Evolutionary conservation across 2,888 invertebrate genomes (phyloP).

Genomic region (Melanophora roralis): DNA sequence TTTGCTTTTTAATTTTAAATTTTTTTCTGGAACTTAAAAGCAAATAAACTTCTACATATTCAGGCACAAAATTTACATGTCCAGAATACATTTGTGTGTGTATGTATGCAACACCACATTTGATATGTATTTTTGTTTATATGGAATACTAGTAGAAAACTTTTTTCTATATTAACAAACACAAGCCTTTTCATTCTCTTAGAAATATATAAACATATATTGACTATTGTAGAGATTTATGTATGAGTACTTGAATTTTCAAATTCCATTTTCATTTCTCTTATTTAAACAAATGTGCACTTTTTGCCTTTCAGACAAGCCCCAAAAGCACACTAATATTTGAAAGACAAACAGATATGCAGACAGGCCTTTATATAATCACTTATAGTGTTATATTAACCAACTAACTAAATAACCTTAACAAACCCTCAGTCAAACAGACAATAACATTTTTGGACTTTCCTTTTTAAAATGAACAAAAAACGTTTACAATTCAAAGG

Average conservation of each 20-base stretch:
- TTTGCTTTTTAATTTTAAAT: constrained; percentile 11
- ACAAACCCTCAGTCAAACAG: constrained; percentile 19
- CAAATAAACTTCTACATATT: background rate
- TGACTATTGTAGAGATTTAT: background rate
- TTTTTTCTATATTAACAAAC: background rate
- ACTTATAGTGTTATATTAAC: background rate
- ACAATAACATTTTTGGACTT: background rate
- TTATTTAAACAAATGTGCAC: constrained; percentile 16
- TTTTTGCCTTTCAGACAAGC: constrained; percentile 54
- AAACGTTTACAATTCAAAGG: no score
- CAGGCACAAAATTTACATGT: constrained; percentile 21
- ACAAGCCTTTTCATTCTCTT: background rate
- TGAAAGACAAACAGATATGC: background rate
- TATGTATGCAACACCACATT: background rate
- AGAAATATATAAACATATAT: no score
- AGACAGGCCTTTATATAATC: background rate
- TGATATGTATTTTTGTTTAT: background rate
- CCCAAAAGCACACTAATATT: background rate
- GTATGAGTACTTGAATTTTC: constrained; percentile 8
- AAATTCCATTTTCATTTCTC: constrained; percentile 33
- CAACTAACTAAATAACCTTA: constrained; percentile 36
- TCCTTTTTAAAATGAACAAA: background rate
- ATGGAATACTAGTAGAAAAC: background rate
- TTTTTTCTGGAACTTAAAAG: background rate
- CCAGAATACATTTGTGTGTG: background rate